Conservation (phyloP, 35 echinoderm and acorn worm species). For the Apostichopus parvimensis region DNA sequence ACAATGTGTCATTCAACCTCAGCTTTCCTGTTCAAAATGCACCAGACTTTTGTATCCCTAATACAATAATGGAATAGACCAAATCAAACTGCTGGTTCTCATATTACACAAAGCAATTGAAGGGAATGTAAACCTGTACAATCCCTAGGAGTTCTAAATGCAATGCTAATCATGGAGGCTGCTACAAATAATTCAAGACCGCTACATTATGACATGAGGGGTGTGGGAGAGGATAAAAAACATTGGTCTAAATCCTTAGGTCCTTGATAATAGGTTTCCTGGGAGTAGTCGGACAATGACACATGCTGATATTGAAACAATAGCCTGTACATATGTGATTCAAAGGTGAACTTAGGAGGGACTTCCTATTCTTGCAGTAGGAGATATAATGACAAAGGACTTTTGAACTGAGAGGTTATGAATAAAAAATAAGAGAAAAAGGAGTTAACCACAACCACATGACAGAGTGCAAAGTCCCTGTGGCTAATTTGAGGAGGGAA, state of each 20-base stretch:
- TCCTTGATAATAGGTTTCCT: not conserved
- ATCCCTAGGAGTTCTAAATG: not conserved
- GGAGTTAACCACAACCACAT: slow-evolving; percentile 34
- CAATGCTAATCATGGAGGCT: too few species aligned
- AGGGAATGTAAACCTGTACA: not conserved
- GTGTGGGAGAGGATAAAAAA: too few species aligned
- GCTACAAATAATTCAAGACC: not conserved
- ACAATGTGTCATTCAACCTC: slow-evolving; percentile 50
- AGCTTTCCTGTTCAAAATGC: not conserved
- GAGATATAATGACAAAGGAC: slow-evolving; percentile 7
- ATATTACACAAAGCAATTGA: not conserved
- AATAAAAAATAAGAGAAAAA: not conserved
- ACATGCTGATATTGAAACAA: not conserved
- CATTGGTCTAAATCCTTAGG: not conserved
- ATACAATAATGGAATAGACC: not conserved
- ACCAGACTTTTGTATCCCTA: not conserved
- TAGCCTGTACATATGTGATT: not conserved
- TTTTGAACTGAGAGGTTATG: slow-evolving; percentile 3
- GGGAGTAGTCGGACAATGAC: not conserved
- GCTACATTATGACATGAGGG: slow-evolving; percentile 12
- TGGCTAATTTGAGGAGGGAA: not conserved
- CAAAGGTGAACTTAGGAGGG: not conserved
- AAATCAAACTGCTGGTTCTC: not conserved
- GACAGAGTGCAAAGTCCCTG: slow-evolving; percentile 38
- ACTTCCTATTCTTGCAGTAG: not conserved